Conservation (phyloP, 1,140 invertebrate genomes). For the Drosophila varians region DNA sequence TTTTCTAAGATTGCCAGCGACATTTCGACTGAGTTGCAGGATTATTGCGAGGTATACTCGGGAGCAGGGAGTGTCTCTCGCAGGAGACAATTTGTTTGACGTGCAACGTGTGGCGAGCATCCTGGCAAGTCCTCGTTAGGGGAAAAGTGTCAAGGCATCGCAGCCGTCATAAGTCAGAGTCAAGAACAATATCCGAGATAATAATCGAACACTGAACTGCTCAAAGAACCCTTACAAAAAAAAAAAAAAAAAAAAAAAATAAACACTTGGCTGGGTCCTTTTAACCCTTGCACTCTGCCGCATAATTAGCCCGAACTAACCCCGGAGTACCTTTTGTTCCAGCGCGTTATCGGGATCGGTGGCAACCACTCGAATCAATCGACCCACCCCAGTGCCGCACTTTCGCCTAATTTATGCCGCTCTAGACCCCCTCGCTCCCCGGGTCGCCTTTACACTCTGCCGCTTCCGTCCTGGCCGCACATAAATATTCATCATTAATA, state of each 20-base stretch:
- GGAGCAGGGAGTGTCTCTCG: slow-evolving; percentile 8
- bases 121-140: slow-evolving; percentile 28
- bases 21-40: slow-evolving; percentile 75
- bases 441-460: slow-evolving; percentile 12
- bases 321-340: slow-evolving; percentile 17
- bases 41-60: slow-evolving; percentile 61
- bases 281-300: slow-evolving; percentile 52
- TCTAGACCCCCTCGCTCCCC: slow-evolving; percentile 31
- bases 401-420: slow-evolving; percentile 77
- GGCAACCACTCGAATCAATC: slow-evolving; percentile 40
- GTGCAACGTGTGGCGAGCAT: slow-evolving; percentile 74
- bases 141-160: slow-evolving; percentile 37
- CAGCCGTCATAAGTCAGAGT: slow-evolving; percentile 28
- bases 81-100: slow-evolving; percentile 75
- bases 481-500: slow-evolving; percentile 82
- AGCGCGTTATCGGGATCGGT: slow-evolving; percentile 29
- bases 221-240: background rate
- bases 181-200: slow-evolving; percentile 23
- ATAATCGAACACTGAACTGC: slow-evolving; percentile 25
- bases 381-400: slow-evolving; percentile 56
- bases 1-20: slow-evolving; percentile 75
- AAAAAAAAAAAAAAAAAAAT: background rate
- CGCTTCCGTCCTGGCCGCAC: slow-evolving; percentile 68
- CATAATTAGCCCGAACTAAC: slow-evolving; percentile 64
- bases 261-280: slow-evolving; percentile 23